These are phyloP conservation scores for Pterois miles DNA, from an alignment of 2,797 vertebrate genomes.

Conservation along the genomic window DNA sequence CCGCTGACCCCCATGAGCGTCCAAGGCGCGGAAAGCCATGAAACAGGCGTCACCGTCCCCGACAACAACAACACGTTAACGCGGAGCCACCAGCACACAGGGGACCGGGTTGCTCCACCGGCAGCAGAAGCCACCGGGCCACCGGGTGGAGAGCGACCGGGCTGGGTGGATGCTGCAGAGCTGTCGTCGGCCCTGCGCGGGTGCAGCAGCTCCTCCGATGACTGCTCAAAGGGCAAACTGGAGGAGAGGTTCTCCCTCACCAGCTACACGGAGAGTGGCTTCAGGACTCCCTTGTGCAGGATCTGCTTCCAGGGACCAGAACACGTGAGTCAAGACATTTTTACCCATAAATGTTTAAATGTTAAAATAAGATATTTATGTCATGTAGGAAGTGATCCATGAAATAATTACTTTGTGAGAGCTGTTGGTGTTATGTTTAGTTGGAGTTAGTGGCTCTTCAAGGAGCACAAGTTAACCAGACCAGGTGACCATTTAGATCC, in stretches of 20 bases:
- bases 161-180: constrained; percentile 87
- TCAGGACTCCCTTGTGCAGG: constrained; percentile 96
- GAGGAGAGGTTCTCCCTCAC: constrained; percentile 95
- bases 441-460: background rate
- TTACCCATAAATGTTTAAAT: background rate
- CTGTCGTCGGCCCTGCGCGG: constrained; percentile 86
- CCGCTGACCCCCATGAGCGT: constrained; percentile 89
- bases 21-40: constrained; percentile 72
- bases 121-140: constrained; percentile 75
- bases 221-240: constrained; percentile 91
- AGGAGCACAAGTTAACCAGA: background rate
- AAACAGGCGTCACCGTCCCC: constrained; percentile 76
- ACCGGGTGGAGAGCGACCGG: constrained; percentile 75
- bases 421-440: background rate
- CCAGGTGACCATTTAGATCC: background rate
- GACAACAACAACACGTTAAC: constrained; percentile 88
- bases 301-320: constrained; percentile 99
- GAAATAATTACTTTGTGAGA: background rate
- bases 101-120: constrained; percentile 80
- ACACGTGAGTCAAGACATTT: constrained; percentile 85
- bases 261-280: constrained; percentile 95
- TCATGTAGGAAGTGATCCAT: background rate
- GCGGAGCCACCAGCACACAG: constrained; percentile 80
- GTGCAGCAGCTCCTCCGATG: constrained; percentile 91
- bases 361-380: background rate